Conservation (phyloP, 2,113 vertebrate genomes). For the Caranx ignobilis region DNA sequence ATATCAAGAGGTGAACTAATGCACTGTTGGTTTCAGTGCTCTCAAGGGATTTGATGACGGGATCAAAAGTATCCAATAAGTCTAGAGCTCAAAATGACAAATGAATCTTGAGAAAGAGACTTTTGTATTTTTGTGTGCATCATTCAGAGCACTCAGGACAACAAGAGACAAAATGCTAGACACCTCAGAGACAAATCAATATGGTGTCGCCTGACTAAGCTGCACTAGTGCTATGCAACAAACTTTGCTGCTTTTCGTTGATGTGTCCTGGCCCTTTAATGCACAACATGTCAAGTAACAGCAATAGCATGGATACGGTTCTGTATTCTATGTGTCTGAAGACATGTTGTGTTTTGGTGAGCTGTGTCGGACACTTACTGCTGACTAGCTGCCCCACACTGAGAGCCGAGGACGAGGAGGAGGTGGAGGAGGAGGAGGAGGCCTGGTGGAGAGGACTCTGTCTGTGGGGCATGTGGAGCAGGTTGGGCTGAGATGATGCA, state of each 20-base stretch:
- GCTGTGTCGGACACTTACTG: slow-evolving; percentile 90
- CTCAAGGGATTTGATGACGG: background rate
- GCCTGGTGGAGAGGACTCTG: slow-evolving; percentile 94
- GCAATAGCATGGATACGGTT: background rate
- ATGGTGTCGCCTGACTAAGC: too few relatives aligned
- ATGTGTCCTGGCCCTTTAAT: background rate
- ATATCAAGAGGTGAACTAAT: background rate
- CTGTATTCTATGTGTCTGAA: slow-evolving; percentile 16
- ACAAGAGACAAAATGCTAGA: too few relatives aligned
- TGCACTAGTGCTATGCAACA: too few relatives aligned
- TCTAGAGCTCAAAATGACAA: too few relatives aligned
- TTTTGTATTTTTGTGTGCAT: too few relatives aligned
- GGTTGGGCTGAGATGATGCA: slow-evolving; percentile 89
- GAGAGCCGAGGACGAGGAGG: slow-evolving; percentile 96
- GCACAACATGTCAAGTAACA: background rate
- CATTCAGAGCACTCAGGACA: too few relatives aligned
- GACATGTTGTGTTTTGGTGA: slow-evolving; percentile 26
- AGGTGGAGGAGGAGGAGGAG: slow-evolving; percentile 94
- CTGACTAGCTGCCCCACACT: slow-evolving; percentile 99
- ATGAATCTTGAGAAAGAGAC: too few relatives aligned
- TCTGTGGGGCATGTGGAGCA: slow-evolving; percentile 96
- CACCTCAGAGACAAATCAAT: too few relatives aligned
- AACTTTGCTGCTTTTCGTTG: too few relatives aligned
- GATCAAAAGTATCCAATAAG: background rate
- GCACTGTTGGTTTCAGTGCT: background rate